phyloP scores from a whole-genome alignment of 2,888 invertebrate genomes.

The Xanthia icteritia region DNA sequence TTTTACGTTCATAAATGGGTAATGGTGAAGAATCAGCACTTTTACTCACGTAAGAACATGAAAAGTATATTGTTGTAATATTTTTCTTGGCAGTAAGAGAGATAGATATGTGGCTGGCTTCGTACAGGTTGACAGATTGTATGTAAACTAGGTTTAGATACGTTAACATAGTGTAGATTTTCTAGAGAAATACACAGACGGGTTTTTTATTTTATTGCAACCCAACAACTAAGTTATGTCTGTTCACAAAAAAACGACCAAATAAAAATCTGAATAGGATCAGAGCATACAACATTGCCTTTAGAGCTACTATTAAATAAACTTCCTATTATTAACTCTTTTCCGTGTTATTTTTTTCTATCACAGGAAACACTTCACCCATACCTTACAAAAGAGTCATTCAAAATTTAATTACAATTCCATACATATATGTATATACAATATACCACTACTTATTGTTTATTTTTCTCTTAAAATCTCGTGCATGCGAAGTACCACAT shows the following conservation, averaged over 20 bases:
- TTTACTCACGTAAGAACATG: slow-evolving; percentile 14
- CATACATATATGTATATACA: too few species aligned
- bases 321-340: slow-evolving; percentile 15
- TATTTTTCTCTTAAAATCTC: slow-evolving; percentile 25
- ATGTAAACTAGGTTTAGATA: neutral
- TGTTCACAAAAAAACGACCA: neutral
- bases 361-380: slow-evolving; percentile 23
- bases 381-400: neutral
- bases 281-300: neutral
- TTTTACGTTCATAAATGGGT: slow-evolving; percentile 54
- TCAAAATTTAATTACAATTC: neutral
- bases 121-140: neutral
- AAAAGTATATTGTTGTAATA: slow-evolving; percentile 22
- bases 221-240: neutral
- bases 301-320: neutral
- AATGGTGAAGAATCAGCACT: slow-evolving; percentile 27
- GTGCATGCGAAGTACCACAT: slow-evolving; percentile 4
- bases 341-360: slow-evolving; percentile 16
- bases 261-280: neutral
- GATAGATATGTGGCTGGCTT: neutral
- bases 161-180: neutral
- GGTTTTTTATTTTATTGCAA: neutral
- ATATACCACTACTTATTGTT: slow-evolving; percentile 28
- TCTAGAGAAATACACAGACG: neutral
- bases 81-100: neutral